Base-by-base conservation (phyloP, 2,888 invertebrate species). In the Papilio elwesi region DNA sequence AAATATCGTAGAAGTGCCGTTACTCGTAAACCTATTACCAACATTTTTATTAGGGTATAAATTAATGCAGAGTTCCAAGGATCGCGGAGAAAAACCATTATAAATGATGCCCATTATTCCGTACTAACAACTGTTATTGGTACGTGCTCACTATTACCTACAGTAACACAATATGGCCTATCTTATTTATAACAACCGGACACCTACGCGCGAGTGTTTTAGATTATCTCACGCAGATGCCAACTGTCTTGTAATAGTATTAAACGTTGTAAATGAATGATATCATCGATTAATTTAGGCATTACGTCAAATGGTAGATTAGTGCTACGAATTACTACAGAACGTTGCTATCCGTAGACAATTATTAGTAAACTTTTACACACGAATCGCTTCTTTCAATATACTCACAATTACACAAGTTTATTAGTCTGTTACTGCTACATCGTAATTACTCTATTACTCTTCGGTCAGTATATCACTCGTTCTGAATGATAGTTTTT, bases 221-320 rank as follows among this genome's bases (percentile, higher is more conserved):
- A 38, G 59, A 59, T 59, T 59, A 59, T 59, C 36, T 57, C n/a
- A 38, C 38, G 38, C 59, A 11, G 59, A 59, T 59, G 59, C 59
- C 59, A 59, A 59, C 38, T 38, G 26, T 59, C 13, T 38, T 59
- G 59, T 38, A 59, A 59, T 59, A 38, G 59, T n/a, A 13, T 38
- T 59, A 38, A 59, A 59, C 38, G 57, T 26, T 11, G 57, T 57
- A 26, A 26, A 26, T 26, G n/a, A 59, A 38, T 59, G 38, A 59
- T 59, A 38, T 59, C 59, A 59, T n/a, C 13, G 38, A 13, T 59
- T 59, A n/a, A 59, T n/a, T 59, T 59, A 38, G 38, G 8, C 38
- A 38, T 59, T 38, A 59, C 59, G 59, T 38, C 59, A 38, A 57
- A 57, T 9, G 36, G 36, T 36, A 36, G 59, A 38, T 59, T 38